Percentiles rank a stretch among this genome's conserved stretches.
Conservation (phyloP, 2,888 invertebrate genomes). For the Eugnorisma glareosa region DNA sequence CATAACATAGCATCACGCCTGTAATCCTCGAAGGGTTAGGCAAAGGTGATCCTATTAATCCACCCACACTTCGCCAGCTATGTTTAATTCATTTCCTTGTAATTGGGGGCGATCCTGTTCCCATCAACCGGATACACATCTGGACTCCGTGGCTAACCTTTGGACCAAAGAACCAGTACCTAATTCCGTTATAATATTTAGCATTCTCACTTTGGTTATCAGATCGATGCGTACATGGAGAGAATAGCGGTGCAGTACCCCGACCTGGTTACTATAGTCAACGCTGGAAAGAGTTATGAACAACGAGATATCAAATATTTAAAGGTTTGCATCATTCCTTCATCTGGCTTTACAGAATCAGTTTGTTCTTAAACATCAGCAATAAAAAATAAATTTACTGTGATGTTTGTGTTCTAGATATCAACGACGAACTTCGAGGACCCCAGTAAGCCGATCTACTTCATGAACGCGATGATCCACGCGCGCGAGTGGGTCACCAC, state of each 20-base stretch:
- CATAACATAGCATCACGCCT: neutral
- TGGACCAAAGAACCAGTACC: neutral
- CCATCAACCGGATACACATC: neutral
- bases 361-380: neutral
- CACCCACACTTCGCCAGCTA: neutral
- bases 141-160: neutral
- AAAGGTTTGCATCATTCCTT: constrained; percentile 76
- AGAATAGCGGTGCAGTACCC: constrained; percentile 87
- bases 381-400: neutral
- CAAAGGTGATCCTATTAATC: neutral
- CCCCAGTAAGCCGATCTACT: constrained; percentile 86
- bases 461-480: constrained; percentile 91
- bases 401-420: constrained; percentile 79
- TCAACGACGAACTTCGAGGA: constrained; percentile 87
- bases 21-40: neutral
- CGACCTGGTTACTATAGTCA: constrained; percentile 87
- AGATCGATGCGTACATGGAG: constrained; percentile 89
- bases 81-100: neutral
- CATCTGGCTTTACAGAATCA: neutral
- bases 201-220: neutral
- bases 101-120: neutral
- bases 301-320: constrained; percentile 90
- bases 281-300: constrained; percentile 91
- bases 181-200: neutral
- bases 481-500: constrained; percentile 93